phyloP scores from a whole-genome alignment of 2,797 vertebrate species.

The Cyprinodon diabolis region DNA sequence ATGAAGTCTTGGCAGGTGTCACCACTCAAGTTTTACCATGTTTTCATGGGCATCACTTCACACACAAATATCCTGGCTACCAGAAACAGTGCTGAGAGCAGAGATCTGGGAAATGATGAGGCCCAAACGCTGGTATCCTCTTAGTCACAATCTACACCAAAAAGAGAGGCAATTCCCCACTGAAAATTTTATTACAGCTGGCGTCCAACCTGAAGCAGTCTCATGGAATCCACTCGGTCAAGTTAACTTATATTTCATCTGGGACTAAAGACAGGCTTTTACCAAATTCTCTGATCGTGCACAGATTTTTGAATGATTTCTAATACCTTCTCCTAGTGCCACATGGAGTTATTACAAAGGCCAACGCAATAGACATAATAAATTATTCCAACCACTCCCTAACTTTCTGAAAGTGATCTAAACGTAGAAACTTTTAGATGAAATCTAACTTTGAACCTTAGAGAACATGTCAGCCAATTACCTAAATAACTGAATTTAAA shows the following conservation, averaged over 20 bases:
- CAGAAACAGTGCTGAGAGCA: slow-evolving; percentile 72
- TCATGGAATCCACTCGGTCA: slow-evolving; percentile 66
- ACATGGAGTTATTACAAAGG: slow-evolving; percentile 26
- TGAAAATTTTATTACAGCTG: slow-evolving; percentile 55
- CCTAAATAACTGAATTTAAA: not conserved
- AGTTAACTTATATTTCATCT: slow-evolving; percentile 63
- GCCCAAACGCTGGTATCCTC: slow-evolving; percentile 55
- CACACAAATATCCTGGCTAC: slow-evolving; percentile 74
- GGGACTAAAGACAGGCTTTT: slow-evolving; percentile 45
- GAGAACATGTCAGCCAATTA: not conserved
- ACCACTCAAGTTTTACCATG: slow-evolving; percentile 72
- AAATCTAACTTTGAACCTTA: not conserved
- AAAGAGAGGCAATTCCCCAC: slow-evolving; percentile 48
- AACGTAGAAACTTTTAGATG: slow-evolving; percentile 6
- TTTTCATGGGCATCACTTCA: slow-evolving; percentile 79
- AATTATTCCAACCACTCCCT: slow-evolving; percentile 19
- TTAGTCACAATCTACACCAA: slow-evolving; percentile 62
- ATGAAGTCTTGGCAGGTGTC: slow-evolving; percentile 78
- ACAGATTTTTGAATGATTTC: slow-evolving; percentile 43
- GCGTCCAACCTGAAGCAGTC: slow-evolving; percentile 47
- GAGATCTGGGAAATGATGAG: slow-evolving; percentile 67
- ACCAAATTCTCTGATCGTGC: slow-evolving; percentile 29
- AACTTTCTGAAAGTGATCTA: slow-evolving; percentile 19
- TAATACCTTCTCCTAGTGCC: slow-evolving; percentile 9
- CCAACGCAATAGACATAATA: slow-evolving; percentile 29